Evolutionary conservation across 2,888 invertebrate species (phyloP).

Genomic region (Physocephala rufipes): DNA sequence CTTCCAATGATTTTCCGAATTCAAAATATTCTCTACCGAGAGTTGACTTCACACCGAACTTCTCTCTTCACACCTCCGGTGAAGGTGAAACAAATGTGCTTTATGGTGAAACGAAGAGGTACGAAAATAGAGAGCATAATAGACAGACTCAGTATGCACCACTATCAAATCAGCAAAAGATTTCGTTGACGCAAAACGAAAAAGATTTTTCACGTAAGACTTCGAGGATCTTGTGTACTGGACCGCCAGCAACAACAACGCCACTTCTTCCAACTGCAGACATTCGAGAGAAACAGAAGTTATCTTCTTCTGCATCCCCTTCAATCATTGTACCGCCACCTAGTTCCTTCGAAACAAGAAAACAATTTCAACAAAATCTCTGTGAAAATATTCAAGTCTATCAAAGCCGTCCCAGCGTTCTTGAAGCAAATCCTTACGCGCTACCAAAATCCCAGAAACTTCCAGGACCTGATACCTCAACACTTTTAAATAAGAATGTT

Average conservation of each 20-base stretch:
- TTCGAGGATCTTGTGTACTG: slow-evolving; percentile 21
- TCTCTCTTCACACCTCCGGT: slow-evolving; percentile 60
- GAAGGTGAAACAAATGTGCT: slow-evolving; percentile 40
- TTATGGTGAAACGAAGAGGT: neutral
- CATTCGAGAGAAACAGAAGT: neutral
- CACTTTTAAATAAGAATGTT: slow-evolving; percentile 26
- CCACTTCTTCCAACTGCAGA: neutral
- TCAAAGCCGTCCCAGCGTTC: slow-evolving; percentile 57
- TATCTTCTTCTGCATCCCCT: neutral
- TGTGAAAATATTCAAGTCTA: neutral
- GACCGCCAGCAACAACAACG: neutral
- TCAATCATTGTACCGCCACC: slow-evolving; percentile 5
- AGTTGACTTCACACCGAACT: slow-evolving; percentile 82
- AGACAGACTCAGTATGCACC: neutral
- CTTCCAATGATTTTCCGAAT: slow-evolving; percentile 16
- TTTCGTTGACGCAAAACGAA: slow-evolving; percentile 25
- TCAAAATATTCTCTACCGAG: slow-evolving; percentile 70
- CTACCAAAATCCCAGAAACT: slow-evolving; percentile 40
- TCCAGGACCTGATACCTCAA: neutral
- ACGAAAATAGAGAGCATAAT: neutral
- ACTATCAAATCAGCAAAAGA: slow-evolving; percentile 38
- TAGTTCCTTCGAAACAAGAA: slow-evolving; percentile 6
- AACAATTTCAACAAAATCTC: neutral
- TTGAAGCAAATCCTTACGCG: slow-evolving; percentile 59
- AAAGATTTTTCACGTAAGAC: too few species aligned